These are phyloP conservation scores for Dryobota labecula DNA, from an alignment of 2,888 invertebrate species.

Conservation along the genomic window DNA sequence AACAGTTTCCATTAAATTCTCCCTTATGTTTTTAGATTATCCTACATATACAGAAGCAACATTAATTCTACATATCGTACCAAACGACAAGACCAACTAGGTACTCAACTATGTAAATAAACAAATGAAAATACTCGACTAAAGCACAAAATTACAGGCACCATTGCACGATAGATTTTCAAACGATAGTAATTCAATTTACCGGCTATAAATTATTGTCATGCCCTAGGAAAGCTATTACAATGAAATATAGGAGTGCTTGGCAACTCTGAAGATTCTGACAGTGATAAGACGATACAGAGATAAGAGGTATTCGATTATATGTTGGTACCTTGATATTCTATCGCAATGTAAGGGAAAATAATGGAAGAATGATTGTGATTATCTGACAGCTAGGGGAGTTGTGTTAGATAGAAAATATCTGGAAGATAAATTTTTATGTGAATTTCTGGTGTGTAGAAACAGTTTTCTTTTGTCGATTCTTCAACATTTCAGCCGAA, in stretches of 20 bases:
- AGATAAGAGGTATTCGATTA: slow-evolving; percentile 49
- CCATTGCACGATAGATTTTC: slow-evolving; percentile 73
- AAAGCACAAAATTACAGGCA: slow-evolving; percentile 68
- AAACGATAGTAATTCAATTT: slow-evolving; percentile 76
- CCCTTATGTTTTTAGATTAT: neutral
- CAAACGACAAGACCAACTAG: slow-evolving; percentile 5
- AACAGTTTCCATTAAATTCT: neutral
- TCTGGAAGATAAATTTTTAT: no score
- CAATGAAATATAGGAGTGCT: slow-evolving; percentile 73
- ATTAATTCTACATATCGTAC: neutral
- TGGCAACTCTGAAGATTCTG: slow-evolving; percentile 66
- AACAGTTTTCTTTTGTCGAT: neutral
- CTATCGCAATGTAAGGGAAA: slow-evolving; percentile 10
- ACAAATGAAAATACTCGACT: slow-evolving; percentile 61
- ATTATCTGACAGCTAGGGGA: neutral
- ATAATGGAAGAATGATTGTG: slow-evolving; percentile 12
- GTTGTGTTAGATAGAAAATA: neutral
- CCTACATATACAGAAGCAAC: neutral
- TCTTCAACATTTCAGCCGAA: no score
- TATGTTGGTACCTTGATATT: slow-evolving; percentile 2
- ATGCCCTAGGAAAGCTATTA: slow-evolving; percentile 71
- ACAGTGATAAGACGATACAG: slow-evolving; percentile 65
- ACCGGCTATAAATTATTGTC: slow-evolving; percentile 73
- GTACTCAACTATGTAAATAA: slow-evolving; percentile 55
- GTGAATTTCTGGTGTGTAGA: neutral